These are phyloP conservation scores for Pangasius larnaudii DNA, from an alignment of 2,797 vertebrate genomes.

Conservation along the genomic window DNA sequence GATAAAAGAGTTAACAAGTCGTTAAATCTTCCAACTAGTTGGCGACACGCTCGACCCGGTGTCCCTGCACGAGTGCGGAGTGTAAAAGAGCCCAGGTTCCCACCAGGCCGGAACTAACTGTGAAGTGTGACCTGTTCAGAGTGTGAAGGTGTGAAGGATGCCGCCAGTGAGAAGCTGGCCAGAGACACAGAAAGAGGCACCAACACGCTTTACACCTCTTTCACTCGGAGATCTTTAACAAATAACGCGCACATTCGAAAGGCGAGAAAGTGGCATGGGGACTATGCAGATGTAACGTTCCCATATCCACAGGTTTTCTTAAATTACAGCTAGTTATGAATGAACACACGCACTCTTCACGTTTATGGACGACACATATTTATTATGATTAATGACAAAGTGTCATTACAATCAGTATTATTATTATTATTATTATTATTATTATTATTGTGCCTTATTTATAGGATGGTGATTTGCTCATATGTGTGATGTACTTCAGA, in stretches of 20 bases:
- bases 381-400: neutral
- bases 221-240: slow-evolving; percentile 76
- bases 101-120: slow-evolving; percentile 84
- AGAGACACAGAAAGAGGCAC: slow-evolving; percentile 70
- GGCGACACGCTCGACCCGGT: slow-evolving; percentile 54
- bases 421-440: neutral
- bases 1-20: slow-evolving; percentile 51
- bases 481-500: neutral
- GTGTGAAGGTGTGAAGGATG: slow-evolving; percentile 76
- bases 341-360: neutral
- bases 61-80: slow-evolving; percentile 37
- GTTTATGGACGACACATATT: neutral
- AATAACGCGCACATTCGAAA: slow-evolving; percentile 62
- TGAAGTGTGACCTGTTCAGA: slow-evolving; percentile 80
- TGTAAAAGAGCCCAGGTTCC: slow-evolving; percentile 58
- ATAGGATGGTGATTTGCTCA: neutral
- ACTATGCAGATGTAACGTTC: slow-evolving; percentile 51
- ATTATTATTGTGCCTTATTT: neutral
- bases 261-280: slow-evolving; percentile 66
- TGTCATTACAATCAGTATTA: neutral
- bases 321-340: neutral
- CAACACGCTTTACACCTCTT: slow-evolving; percentile 85
- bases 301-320: slow-evolving; percentile 54
- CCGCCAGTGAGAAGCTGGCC: slow-evolving; percentile 74
- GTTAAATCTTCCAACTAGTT: slow-evolving; percentile 58